Evolutionary conservation across 2,888 invertebrate species (phyloP).

Genomic region (Helicoverpa assulta): DNA sequence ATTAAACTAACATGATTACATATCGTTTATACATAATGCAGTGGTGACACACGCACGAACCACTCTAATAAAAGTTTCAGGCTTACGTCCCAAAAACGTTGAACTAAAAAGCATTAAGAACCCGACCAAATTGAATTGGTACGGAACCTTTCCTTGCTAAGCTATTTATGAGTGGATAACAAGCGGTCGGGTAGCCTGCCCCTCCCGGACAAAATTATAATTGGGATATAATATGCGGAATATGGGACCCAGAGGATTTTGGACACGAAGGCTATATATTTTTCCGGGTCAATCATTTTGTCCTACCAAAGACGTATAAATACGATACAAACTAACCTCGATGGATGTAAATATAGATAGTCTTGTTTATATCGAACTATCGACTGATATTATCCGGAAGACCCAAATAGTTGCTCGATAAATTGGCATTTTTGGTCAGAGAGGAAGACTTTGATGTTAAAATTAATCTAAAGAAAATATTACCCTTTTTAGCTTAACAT

Average conservation of each 20-base stretch:
- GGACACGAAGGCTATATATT: slow-evolving; percentile 66
- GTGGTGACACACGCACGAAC: slow-evolving; percentile 46
- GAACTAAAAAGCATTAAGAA: slow-evolving; percentile 83
- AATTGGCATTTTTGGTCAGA: background rate
- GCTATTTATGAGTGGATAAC: slow-evolving; percentile 85
- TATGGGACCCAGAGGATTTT: slow-evolving; percentile 76
- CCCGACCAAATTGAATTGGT: slow-evolving; percentile 84
- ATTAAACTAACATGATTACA: slow-evolving; percentile 53
- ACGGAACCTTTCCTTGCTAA: slow-evolving; percentile 82
- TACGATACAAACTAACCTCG: slow-evolving; percentile 32
- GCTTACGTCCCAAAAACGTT: slow-evolving; percentile 75
- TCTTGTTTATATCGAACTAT: background rate
- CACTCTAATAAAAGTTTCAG: slow-evolving; percentile 75
- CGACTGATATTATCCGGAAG: background rate
- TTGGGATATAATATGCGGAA: slow-evolving; percentile 84
- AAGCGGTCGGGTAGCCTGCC: slow-evolving; percentile 75
- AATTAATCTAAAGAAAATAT: background rate
- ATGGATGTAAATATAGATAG: slow-evolving; percentile 15
- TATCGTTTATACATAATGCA: slow-evolving; percentile 49
- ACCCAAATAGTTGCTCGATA: background rate
- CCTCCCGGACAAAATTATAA: slow-evolving; percentile 83
- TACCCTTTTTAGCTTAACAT: background rate
- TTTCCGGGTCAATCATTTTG: slow-evolving; percentile 72
- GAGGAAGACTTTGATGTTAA: background rate
- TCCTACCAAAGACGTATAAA: slow-evolving; percentile 53